Conservation (phyloP, 2,797 vertebrate genomes). For the Arrhamphus sclerolepis region DNA sequence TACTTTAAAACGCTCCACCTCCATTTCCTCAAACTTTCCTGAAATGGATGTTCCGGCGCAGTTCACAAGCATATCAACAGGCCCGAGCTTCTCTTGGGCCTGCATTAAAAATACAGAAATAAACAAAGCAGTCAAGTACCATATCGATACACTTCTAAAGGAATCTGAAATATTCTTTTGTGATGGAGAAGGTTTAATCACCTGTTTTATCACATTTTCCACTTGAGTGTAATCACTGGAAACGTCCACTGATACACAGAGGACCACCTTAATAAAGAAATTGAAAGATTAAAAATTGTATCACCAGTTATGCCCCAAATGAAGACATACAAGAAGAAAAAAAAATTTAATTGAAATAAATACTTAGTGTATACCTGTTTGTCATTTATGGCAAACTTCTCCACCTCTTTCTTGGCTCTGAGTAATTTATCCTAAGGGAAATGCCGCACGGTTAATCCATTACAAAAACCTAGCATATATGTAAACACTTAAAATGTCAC, state of each 20-base stretch:
- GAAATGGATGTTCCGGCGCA: conserved; percentile 90
- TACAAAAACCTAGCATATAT: conserved; percentile 1
- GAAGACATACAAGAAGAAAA: not conserved
- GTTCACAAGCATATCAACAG: conserved; percentile 98
- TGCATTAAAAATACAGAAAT: conserved; percentile 45
- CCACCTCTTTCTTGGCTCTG: conserved; percentile 96
- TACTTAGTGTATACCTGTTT: conserved; percentile 87
- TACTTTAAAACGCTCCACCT: conserved; percentile 91
- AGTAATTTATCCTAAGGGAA: conserved; percentile 87
- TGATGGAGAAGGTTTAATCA: conserved; percentile 62
- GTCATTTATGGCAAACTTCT: conserved; percentile 93
- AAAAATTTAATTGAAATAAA: conserved; percentile 1
- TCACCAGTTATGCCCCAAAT: not conserved
- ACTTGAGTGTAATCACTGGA: conserved; percentile 93
- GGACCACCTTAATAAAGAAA: conserved; percentile 86
- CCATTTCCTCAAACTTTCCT: conserved; percentile 94
- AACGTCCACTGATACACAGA: conserved; percentile 96
- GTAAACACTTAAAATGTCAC: conserved; percentile 1
- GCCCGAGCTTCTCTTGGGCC: conserved; percentile 97
- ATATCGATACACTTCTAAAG: conserved; percentile 26
- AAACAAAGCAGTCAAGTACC: not conserved
- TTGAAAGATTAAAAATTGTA: conserved; percentile 7
- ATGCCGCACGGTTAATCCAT: conserved; percentile 7
- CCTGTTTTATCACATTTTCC: conserved; percentile 96
- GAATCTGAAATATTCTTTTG: conserved; percentile 17